These are phyloP conservation scores for Emydura subglobosa DNA, from an alignment of 2,113 vertebrate genomes.

Conservation along the genomic window DNA sequence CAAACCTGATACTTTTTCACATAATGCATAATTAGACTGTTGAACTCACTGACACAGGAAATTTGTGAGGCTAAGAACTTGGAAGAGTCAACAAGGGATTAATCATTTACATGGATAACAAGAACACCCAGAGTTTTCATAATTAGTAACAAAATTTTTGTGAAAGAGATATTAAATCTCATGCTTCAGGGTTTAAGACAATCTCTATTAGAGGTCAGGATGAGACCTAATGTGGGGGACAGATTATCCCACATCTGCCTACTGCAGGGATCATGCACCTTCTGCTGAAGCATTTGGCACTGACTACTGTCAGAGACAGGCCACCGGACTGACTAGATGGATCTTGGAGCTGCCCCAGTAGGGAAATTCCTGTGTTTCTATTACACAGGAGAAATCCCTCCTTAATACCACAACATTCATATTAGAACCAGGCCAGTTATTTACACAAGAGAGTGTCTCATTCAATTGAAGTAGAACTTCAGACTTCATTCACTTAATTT, in stretches of 20 bases:
- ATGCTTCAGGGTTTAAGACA: neutral
- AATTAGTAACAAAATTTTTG: neutral
- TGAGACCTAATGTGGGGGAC: neutral
- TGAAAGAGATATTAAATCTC: neutral
- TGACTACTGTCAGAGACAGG: neutral
- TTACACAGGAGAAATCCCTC: neutral
- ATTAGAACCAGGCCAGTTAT: constrained; percentile 31
- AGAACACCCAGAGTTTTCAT: neutral
- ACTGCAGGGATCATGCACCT: neutral
- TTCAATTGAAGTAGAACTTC: constrained; percentile 24
- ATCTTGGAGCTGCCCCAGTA: neutral
- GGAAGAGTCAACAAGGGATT: neutral
- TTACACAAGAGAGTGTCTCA: constrained; percentile 30
- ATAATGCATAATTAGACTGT: too few species aligned
- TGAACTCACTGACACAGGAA: neutral
- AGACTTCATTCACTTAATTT: constrained; percentile 70
- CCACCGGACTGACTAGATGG: neutral
- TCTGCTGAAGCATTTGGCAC: neutral
- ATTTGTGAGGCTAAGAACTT: fast-evolving
- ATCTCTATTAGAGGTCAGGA: neutral
- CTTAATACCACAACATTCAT: neutral
- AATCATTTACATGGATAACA: neutral
- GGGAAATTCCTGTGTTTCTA: neutral
- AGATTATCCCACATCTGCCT: fast-evolving
- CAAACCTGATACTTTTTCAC: neutral